These are phyloP conservation scores for Ascidia mentula DNA, from an alignment of 23 tunicate genomes.

Conservation along the genomic window DNA sequence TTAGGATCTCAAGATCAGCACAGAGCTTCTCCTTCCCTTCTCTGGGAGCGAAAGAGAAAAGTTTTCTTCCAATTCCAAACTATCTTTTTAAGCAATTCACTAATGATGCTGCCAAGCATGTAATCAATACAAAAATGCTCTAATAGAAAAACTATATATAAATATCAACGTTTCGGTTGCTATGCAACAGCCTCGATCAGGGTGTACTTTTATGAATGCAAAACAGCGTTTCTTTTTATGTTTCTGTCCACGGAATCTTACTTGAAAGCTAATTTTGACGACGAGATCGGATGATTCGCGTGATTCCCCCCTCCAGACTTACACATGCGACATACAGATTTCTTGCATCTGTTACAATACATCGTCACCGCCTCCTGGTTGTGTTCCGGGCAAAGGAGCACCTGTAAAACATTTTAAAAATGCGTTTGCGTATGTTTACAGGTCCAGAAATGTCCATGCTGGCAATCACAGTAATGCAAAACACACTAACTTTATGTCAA, in stretches of 20 bases:
- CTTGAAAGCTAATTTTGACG: conserved; percentile 65
- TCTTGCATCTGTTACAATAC: conserved; percentile 82
- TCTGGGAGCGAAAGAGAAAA: conserved; percentile 20
- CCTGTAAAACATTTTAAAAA: conserved; percentile 27
- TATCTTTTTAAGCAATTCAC: no score
- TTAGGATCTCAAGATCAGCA: conserved; percentile 34
- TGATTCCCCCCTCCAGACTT: conserved; percentile 65
- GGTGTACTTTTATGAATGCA: no score
- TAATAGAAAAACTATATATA: no score
- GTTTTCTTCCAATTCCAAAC: no score
- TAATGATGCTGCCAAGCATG: no score
- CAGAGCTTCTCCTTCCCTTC: conserved; percentile 64
- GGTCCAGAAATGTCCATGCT: no score
- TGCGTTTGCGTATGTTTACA: not conserved
- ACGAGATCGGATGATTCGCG: conserved; percentile 54
- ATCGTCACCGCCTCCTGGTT: conserved; percentile 60
- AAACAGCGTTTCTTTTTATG: no score
- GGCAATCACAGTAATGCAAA: no score
- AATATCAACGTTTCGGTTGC: no score
- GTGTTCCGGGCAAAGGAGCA: conserved; percentile 78
- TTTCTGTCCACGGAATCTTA: conserved; percentile 10
- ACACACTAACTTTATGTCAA: no score
- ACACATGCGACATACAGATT: conserved; percentile 77
- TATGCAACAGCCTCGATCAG: no score
- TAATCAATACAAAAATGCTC: no score